Evolutionary conservation across 2,113 vertebrate genomes (phyloP).

Genomic region (Notechis scutatus): DNA sequence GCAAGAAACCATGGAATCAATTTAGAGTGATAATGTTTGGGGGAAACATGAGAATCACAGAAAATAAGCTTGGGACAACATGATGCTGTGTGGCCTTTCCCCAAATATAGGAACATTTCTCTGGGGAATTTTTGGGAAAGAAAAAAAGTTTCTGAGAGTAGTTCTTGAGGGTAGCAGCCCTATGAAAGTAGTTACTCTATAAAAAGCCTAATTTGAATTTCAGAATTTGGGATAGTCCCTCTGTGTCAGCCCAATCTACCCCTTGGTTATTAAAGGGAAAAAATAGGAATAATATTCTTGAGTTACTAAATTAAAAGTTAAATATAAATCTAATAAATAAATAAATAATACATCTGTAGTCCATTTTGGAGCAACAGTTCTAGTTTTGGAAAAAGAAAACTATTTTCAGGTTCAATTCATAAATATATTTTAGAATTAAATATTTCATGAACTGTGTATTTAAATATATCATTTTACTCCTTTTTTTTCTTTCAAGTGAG

Average conservation of each 20-base stretch:
- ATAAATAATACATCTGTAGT: neutral
- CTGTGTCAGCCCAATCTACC: neutral
- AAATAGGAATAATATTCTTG: neutral
- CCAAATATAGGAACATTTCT: neutral
- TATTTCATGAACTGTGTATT: constrained; percentile 30
- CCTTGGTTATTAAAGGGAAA: neutral
- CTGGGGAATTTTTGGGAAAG: neutral
- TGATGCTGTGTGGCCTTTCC: neutral
- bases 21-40: neutral
- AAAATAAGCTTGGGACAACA: neutral
- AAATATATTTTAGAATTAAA: constrained; percentile 31
- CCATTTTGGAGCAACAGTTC: neutral
- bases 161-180: neutral
- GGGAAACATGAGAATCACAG: neutral
- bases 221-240: neutral
- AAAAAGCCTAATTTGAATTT: neutral
- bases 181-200: neutral
- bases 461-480: constrained; percentile 3
- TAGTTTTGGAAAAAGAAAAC: neutral
- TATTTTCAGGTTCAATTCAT: neutral
- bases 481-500: constrained; percentile 30
- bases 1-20: neutral
- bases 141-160: neutral
- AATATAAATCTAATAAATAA: neutral
- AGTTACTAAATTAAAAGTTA: neutral